Percentiles rank a stretch among this genome's conserved stretches.
These are phyloP conservation scores for Phaetusa simplex DNA, from an alignment of 2,113 vertebrate genomes.

Conservation along the genomic window DNA sequence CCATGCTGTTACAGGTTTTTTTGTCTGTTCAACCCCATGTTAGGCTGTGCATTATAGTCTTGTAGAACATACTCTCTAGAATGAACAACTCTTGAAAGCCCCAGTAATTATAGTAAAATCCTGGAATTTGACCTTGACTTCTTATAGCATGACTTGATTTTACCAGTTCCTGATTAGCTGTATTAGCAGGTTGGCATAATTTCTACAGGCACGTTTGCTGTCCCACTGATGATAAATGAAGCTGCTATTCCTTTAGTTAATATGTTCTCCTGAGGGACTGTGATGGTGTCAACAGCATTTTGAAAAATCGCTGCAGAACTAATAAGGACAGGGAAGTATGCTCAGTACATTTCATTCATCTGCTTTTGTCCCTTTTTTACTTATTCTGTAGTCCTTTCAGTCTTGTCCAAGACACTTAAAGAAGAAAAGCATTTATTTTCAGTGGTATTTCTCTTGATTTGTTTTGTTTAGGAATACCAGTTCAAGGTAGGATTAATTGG, in stretches of 20 bases:
- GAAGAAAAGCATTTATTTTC: not conserved
- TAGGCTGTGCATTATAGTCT: not conserved
- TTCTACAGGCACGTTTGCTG: slow-evolving; percentile 1
- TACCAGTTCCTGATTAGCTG: not conserved
- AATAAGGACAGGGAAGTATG: not conserved
- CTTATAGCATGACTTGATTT: not conserved
- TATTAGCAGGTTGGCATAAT: not conserved
- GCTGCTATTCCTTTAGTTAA: slow-evolving; percentile 10
- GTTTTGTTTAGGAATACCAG: not conserved
- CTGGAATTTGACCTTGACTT: not conserved
- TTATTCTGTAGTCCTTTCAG: not conserved
- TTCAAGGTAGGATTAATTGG: not conserved
- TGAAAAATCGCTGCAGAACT: slow-evolving; percentile 24
- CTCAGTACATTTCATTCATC: not conserved
- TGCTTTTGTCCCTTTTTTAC: not conserved
- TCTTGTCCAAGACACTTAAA: not conserved
- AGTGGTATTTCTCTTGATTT: not conserved
- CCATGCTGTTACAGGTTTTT: not conserved
- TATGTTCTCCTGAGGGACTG: not conserved
- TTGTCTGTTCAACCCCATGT: not conserved
- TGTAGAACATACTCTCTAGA: not conserved
- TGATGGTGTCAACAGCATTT: not conserved
- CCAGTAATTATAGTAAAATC: not conserved
- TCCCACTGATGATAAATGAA: slow-evolving; percentile 1
- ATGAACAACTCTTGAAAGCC: not conserved